Evolutionary conservation across 2,797 vertebrate species (phyloP).

Genomic region (Naso thynnoides): DNA sequence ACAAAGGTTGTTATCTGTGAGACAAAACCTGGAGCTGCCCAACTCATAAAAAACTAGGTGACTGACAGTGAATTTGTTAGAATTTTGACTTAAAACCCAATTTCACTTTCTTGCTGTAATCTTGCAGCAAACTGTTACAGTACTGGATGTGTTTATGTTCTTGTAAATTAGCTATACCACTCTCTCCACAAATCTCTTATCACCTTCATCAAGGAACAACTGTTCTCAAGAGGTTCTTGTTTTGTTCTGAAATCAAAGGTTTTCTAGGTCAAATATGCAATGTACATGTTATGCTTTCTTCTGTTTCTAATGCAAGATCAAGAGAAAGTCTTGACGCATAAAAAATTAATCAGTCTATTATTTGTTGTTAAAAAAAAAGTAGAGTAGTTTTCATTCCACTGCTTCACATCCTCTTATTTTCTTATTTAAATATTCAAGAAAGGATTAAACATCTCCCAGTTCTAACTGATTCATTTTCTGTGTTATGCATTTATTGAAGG

Average conservation of each 20-base stretch:
- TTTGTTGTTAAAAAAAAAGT: too few species aligned
- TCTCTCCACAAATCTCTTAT: slow-evolving; percentile 8
- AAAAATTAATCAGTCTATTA: too few species aligned
- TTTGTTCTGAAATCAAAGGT: slow-evolving; percentile 4
- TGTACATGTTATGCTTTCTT: not conserved
- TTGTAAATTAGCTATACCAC: slow-evolving; percentile 22
- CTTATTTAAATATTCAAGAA: too few species aligned
- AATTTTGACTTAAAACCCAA: slow-evolving; percentile 45
- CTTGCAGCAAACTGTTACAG: slow-evolving; percentile 49
- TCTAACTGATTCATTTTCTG: not conserved
- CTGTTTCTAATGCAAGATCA: not conserved
- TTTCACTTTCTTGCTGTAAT: slow-evolving; percentile 34
- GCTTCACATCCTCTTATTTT: not conserved
- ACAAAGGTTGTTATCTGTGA: slow-evolving; percentile 48
- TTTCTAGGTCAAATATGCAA: not conserved
- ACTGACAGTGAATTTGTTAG: slow-evolving; percentile 33
- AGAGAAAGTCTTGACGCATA: not conserved
- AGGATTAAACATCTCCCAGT: not conserved
- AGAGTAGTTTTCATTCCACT: not conserved
- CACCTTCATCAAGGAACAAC: slow-evolving; percentile 7
- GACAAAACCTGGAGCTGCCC: slow-evolving; percentile 54
- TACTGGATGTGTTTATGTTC: slow-evolving; percentile 42
- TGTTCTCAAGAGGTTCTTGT: not conserved
- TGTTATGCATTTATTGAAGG: not conserved
- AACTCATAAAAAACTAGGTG: not conserved